Conservation (phyloP, 35 echinoderm and acorn worm species). For the Chiridota heheva region DNA sequence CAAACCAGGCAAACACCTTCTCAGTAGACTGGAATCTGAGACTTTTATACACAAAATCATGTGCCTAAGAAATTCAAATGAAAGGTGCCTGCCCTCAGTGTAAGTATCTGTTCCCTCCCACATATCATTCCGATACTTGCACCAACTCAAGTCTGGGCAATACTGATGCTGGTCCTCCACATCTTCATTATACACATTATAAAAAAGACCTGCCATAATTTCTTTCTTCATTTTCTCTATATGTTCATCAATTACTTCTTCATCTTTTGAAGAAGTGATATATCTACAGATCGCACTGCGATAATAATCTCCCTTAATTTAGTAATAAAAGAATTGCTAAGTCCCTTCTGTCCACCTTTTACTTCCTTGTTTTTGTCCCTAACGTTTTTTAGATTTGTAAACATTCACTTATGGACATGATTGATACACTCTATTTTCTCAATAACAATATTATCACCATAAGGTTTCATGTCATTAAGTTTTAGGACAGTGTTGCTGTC, state of each 20-base stretch:
- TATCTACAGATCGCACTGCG: too few species aligned
- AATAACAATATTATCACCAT: too few species aligned
- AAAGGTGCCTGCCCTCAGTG: not conserved
- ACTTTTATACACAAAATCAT: not conserved
- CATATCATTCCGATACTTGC: conserved; percentile 3
- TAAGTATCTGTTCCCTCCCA: conserved; percentile 1
- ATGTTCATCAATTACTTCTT: not conserved
- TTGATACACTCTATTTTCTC: too few species aligned
- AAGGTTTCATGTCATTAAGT: too few species aligned
- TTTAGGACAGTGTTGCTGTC: too few species aligned
- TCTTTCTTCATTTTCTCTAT: not conserved
- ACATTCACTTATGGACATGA: too few species aligned
- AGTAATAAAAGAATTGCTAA: not conserved
- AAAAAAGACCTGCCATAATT: conserved; percentile 12
- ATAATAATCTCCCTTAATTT: too few species aligned
- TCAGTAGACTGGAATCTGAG: not conserved
- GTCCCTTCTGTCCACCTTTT: not conserved
- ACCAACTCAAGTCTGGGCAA: not conserved
- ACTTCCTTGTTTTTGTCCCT: too few species aligned
- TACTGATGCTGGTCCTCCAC: conserved; percentile 12
- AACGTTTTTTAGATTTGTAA: too few species aligned
- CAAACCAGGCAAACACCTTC: conserved; percentile 10
- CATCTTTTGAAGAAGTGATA: not conserved
- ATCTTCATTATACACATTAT: not conserved
- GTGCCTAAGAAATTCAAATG: not conserved